These are phyloP conservation scores for Himalopsyche phryganea DNA, from an alignment of 1,140 invertebrate genomes.

Conservation along the genomic window DNA sequence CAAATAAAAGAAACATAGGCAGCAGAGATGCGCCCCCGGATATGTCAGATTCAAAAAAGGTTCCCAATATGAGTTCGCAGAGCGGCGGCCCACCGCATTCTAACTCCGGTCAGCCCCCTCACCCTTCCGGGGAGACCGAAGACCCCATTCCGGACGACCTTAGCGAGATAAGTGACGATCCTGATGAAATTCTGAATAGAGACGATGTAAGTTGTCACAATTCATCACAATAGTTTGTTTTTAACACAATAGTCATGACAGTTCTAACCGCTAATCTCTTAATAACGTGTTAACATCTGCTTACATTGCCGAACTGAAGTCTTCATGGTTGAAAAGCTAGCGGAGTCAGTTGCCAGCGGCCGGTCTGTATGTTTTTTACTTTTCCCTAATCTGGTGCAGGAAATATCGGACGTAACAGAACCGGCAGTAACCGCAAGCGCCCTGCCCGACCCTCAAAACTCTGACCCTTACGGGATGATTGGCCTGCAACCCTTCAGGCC, in stretches of 20 bases:
- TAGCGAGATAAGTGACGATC: slow-evolving; percentile 83
- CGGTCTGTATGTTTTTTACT: slow-evolving; percentile 17
- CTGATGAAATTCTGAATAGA: slow-evolving; percentile 78
- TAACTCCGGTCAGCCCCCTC: slow-evolving; percentile 40
- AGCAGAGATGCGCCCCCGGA: slow-evolving; percentile 18
- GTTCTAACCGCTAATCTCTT: neutral
- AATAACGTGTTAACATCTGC: neutral
- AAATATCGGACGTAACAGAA: slow-evolving; percentile 33
- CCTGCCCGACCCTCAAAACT: slow-evolving; percentile 17
- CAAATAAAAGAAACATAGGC: slow-evolving; percentile 16
- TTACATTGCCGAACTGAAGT: neutral
- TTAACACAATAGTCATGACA: neutral
- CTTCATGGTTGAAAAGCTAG: too few relatives aligned
- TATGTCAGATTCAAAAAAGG: slow-evolving; percentile 32
- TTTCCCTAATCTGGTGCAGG: slow-evolving; percentile 33
- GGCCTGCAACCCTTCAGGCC: slow-evolving; percentile 30
- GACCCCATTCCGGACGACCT: slow-evolving; percentile 66
- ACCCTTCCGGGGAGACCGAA: slow-evolving; percentile 50
- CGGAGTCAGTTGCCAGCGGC: neutral
- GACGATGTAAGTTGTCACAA: slow-evolving; percentile 58
- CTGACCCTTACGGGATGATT: slow-evolving; percentile 32
- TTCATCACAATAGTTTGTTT: neutral
- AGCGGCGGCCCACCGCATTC: slow-evolving; percentile 27
- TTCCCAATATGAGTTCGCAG: slow-evolving; percentile 32
- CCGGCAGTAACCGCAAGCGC: slow-evolving; percentile 15